Conservation (phyloP, 2,888 invertebrate species). For the Chironomus riparius region DNA sequence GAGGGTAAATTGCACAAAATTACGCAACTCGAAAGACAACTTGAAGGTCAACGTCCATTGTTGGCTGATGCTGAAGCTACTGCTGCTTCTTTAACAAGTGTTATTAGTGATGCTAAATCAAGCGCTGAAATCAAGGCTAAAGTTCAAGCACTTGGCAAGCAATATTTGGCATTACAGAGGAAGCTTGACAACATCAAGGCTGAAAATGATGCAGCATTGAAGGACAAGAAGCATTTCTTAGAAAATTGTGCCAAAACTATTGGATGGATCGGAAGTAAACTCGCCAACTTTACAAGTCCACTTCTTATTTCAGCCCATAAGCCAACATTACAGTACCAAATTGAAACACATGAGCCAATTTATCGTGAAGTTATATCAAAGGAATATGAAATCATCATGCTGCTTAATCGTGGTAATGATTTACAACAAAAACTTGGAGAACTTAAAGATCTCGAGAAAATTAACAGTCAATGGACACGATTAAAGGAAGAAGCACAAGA, state of each 20-base stretch:
- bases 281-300: slow-evolving; percentile 64
- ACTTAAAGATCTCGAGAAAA: slow-evolving; percentile 72
- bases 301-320: slow-evolving; percentile 79
- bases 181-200: slow-evolving; percentile 84
- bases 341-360: slow-evolving; percentile 79
- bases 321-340: slow-evolving; percentile 72
- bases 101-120: slow-evolving; percentile 81
- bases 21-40: slow-evolving; percentile 75
- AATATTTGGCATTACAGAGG: slow-evolving; percentile 80
- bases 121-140: slow-evolving; percentile 85
- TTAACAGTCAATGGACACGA: slow-evolving; percentile 87
- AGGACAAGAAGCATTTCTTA: slow-evolving; percentile 84
- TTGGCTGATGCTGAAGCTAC: slow-evolving; percentile 80
- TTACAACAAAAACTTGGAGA: slow-evolving; percentile 48
- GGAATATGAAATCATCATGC: slow-evolving; percentile 89
- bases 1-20: slow-evolving; percentile 81
- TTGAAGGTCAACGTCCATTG: slow-evolving; percentile 80
- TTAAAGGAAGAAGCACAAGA: slow-evolving; percentile 80
- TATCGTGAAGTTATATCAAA: slow-evolving; percentile 80
- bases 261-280: slow-evolving; percentile 79
- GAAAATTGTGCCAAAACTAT: slow-evolving; percentile 80
- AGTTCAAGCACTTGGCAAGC: slow-evolving; percentile 70
- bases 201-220: slow-evolving; percentile 74
- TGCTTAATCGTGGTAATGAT: slow-evolving; percentile 84
- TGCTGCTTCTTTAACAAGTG: slow-evolving; percentile 77